Evolutionary conservation across 1,140 invertebrate genomes (phyloP).

Genomic region (Nebria ingens): DNA sequence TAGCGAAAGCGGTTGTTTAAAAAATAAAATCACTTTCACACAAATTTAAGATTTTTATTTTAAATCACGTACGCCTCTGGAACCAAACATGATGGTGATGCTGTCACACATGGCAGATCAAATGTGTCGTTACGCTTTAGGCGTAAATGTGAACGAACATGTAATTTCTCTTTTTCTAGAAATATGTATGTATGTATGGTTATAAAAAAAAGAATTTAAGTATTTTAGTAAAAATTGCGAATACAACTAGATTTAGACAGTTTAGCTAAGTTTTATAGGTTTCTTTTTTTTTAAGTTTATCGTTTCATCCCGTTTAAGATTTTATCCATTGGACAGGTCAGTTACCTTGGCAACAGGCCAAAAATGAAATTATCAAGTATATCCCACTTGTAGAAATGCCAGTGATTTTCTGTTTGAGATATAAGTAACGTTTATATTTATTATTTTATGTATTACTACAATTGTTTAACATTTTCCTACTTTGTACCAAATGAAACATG

Average conservation of each 20-base stretch:
- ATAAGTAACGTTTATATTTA: no score
- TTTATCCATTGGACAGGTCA: constrained; percentile 5
- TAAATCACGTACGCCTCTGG: background rate
- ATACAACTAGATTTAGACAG: no score
- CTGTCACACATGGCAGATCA: background rate
- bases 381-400: background rate
- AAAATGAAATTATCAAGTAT: background rate
- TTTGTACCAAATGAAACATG: no score
- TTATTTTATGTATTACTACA: no score
- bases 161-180: background rate
- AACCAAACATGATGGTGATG: background rate
- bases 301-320: background rate
- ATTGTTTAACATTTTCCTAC: no score
- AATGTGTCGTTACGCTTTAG: background rate
- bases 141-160: background rate
- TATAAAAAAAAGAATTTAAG: no score
- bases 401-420: background rate
- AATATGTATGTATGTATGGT: no score
- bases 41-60: no score
- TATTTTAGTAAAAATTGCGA: no score
- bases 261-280: no score
- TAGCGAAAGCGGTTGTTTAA: no score
- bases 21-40: no score
- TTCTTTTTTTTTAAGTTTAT: background rate
- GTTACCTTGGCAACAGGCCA: background rate